Evolutionary conservation across 1,140 invertebrate species (phyloP).

Genomic region (Monochamus saltuarius): DNA sequence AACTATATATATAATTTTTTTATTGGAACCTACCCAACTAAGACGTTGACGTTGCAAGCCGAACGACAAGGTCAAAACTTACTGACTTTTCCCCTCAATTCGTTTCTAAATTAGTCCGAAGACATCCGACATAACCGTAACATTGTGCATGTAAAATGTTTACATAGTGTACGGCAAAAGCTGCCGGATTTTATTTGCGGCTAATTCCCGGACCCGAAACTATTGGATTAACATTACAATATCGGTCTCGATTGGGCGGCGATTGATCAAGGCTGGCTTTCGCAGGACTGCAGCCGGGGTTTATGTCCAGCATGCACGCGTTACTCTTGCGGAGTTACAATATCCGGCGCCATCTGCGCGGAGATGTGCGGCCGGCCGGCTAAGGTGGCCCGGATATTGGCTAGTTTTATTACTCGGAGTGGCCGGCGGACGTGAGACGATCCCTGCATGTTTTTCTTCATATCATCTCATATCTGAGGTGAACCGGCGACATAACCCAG

Average conservation of each 20-base stretch:
- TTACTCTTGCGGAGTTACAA: constrained; percentile 32
- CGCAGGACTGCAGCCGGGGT: neutral
- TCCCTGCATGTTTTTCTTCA: constrained; percentile 41
- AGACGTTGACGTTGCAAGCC: too few species aligned
- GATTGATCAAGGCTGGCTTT: constrained; percentile 6
- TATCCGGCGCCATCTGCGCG: constrained; percentile 43
- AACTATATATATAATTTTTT: too few species aligned
- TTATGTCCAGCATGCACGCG: constrained; percentile 17
- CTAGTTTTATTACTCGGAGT: constrained; percentile 44
- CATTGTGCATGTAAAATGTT: too few species aligned
- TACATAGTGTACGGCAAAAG: too few species aligned
- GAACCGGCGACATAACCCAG: constrained; percentile 34
- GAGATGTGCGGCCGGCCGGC: constrained; percentile 29
- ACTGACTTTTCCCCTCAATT: too few species aligned
- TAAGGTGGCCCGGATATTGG: constrained; percentile 45
- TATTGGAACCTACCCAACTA: too few species aligned
- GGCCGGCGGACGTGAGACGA: constrained; percentile 40
- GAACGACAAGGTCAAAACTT: too few species aligned
- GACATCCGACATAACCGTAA: too few species aligned
- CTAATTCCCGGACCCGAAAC: too few species aligned
- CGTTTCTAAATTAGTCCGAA: too few species aligned
- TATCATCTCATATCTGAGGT: constrained; percentile 39
- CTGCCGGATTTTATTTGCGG: too few species aligned
- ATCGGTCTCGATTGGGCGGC: neutral
- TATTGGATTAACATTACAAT: too few species aligned